Evolutionary conservation across 1,140 invertebrate genomes (phyloP).

Genomic region (Stenopsyche tienmushanensis): DNA sequence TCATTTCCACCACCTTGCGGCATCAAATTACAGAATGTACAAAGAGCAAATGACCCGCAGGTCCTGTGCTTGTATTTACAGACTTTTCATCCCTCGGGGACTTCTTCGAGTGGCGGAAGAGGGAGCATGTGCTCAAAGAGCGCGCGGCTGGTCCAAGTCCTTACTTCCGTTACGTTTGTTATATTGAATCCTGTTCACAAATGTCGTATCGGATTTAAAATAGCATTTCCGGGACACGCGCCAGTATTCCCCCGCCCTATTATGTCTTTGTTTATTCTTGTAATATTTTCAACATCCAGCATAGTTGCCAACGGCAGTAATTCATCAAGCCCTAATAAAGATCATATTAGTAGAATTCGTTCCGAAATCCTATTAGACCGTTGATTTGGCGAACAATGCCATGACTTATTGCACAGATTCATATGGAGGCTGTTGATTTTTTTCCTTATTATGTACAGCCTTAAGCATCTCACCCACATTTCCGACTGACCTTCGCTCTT

Average conservation of each 20-base stretch:
- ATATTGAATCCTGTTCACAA: conserved; percentile 19
- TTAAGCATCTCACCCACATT: conserved; percentile 27
- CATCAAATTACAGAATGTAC: background rate
- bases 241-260: conserved; percentile 14
- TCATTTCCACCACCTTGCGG: background rate
- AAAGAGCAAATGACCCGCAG: background rate
- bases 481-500: conserved; percentile 12
- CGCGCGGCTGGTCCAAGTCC: conserved; percentile 1
- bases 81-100: background rate
- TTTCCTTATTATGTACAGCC: conserved; percentile 9
- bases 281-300: too few relatives aligned
- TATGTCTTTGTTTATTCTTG: too few relatives aligned
- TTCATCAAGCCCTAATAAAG: too few relatives aligned
- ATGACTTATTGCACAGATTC: conserved; percentile 13
- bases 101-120: background rate
- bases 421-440: conserved; percentile 15
- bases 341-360: too few relatives aligned
- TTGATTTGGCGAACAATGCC: too few relatives aligned
- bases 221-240: conserved; percentile 34
- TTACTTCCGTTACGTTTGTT: conserved; percentile 25
- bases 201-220: conserved; percentile 28
- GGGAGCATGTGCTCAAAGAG: background rate
- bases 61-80: too few relatives aligned
- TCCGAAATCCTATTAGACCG: too few relatives aligned
- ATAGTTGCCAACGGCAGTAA: too few relatives aligned